phyloP scores from a whole-genome alignment of 2,797 vertebrate genomes.

The Rhynchotus rufescens region DNA sequence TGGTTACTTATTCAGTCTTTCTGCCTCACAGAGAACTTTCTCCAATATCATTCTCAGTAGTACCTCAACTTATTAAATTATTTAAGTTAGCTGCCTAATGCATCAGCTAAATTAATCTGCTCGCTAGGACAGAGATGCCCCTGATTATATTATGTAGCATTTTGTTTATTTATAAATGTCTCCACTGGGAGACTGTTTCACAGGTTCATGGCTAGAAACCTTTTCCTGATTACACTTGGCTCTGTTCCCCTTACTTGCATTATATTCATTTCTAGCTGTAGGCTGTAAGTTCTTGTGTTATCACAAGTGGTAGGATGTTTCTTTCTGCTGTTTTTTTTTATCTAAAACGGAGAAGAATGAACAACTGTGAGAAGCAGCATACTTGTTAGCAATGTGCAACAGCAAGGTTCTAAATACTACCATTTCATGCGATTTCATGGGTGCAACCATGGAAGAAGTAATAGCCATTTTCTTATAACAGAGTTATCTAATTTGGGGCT shows the following conservation, averaged over 20 bases:
- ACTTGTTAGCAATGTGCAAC: background rate
- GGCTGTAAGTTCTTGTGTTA: background rate
- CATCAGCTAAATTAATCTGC: background rate
- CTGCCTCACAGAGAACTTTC: background rate
- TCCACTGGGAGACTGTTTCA: slow-evolving; percentile 12
- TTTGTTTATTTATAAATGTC: slow-evolving; percentile 34
- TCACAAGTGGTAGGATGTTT: background rate
- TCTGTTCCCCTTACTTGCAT: background rate
- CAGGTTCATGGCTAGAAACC: slow-evolving; percentile 39
- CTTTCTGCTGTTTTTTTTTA: background rate
- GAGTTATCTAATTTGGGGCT: slow-evolving; percentile 5
- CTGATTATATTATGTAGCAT: background rate
- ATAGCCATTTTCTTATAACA: background rate
- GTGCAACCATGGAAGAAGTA: background rate
- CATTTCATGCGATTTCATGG: background rate
- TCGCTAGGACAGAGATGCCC: background rate
- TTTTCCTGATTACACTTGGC: slow-evolving; percentile 32
- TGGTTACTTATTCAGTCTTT: background rate
- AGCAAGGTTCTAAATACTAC: background rate
- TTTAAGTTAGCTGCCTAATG: background rate
- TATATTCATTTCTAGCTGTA: slow-evolving; percentile 4
- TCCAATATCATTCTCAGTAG: background rate
- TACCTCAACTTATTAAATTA: background rate
- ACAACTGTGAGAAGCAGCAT: background rate
- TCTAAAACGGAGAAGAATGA: background rate